Conservation (phyloP, 2,113 vertebrate species). For the Microcebus ravelobensis region DNA sequence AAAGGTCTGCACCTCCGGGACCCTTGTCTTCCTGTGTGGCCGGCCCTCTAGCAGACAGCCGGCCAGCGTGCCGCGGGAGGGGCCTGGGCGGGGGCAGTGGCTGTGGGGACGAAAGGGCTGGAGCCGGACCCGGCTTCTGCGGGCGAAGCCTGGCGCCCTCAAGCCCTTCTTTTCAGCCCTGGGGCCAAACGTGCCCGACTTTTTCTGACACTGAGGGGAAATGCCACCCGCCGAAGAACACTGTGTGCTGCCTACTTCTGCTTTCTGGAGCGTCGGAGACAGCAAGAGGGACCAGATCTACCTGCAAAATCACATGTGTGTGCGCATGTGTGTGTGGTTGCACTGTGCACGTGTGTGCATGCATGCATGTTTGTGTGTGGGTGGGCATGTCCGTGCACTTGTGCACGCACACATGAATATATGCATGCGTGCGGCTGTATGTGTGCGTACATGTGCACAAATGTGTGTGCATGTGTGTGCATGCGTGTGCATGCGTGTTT, state of each 20-base stretch:
- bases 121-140: rapidly evolving
- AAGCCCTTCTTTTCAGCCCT: neutral
- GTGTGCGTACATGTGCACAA: neutral
- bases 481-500: neutral
- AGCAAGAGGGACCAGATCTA: neutral
- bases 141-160: rapidly evolving
- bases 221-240: rapidly evolving
- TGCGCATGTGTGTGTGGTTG: neutral
- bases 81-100: rapidly evolving
- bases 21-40: rapidly evolving
- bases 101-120: neutral
- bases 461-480: neutral
- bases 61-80: too few species aligned
- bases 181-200: neutral
- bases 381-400: neutral
- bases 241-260: neutral
- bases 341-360: neutral
- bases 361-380: neutral
- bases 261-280: neutral
- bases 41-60: rapidly evolving
- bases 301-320: rapidly evolving
- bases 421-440: neutral
- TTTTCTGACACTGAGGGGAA: neutral
- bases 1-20: neutral
- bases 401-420: rapidly evolving